Evolutionary conservation across 2,797 vertebrate genomes (phyloP), one percentile per base, ranked within the genome.

Genomic region (Botia kubotai): DNA sequence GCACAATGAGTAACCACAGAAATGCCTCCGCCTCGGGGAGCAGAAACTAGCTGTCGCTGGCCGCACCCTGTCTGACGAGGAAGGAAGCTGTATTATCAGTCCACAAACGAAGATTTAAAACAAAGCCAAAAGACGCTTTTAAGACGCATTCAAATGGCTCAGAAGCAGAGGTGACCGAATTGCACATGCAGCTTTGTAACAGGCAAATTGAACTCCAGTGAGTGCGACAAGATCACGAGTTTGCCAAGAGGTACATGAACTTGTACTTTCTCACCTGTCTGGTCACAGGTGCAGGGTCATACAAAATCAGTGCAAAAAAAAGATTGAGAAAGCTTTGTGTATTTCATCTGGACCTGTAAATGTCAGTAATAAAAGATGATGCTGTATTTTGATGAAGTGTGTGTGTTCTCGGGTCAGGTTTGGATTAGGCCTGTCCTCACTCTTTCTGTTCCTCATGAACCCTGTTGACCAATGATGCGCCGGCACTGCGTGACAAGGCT

Each of bases 401-500:
- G 2, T 4, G 11, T 29, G 39, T 60, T 48, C 53, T 58, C 52
- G 12, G 14, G 52, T 76, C n/a, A 53, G 48, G 4, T 57, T 65
- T 75, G 66, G 65, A 55, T 75, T 29, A 58, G 21, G 52, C 52
- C 39, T 67, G 26, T 36, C 21, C 76, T 70, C 1, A 1, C 1
- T 7, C 62, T 65, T 36, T 65, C 62, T 65, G 58, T 62, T 36
- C 14, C 36, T 21, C 21, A 36, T 70, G 46, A 66, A 68, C 71
- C 67, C 16, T 17, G 39, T 57, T 72, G 80, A 72, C 77, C 84
- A 72, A 58, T 79, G 58, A 81, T 77, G 73, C 69, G 36, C 60
- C 81, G n/a, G 69, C 39, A 6, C 69, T 76, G 19, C 1, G 23
- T 82, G 52, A 84, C 84, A 83, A 84, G 70, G 86, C 71, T 43